Conservation (phyloP, 2,888 invertebrate species). For the Diloba caeruleocephala region DNA sequence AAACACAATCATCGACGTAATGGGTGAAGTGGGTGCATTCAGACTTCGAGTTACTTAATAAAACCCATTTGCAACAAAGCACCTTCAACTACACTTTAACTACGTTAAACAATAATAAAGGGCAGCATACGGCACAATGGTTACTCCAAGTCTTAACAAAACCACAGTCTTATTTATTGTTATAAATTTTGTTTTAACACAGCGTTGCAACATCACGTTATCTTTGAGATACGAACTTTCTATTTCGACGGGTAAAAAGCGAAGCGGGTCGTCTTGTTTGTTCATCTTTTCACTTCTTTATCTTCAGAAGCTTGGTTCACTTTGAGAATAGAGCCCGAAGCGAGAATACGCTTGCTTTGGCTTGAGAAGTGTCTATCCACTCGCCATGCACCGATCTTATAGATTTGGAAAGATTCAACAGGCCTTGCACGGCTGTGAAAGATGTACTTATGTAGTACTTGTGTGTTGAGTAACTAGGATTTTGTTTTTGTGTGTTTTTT, state of each 20-base stretch:
- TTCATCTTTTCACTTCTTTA: constrained; percentile 73
- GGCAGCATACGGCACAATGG: background rate
- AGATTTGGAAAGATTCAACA: constrained; percentile 59
- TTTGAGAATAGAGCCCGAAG: constrained; percentile 70
- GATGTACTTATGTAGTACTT: constrained; percentile 22
- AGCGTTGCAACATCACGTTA: constrained; percentile 1
- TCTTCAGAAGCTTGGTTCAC: constrained; percentile 68
- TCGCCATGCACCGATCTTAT: constrained; percentile 58
- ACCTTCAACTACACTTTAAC: too few species aligned
- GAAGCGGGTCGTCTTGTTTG: constrained; percentile 66
- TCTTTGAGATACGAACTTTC: constrained; percentile 57
- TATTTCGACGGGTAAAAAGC: constrained; percentile 64
- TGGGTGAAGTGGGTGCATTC: too few species aligned
- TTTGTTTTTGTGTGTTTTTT: constrained; percentile 7
- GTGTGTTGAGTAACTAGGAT: constrained; percentile 19
- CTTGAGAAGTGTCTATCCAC: constrained; percentile 60
- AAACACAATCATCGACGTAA: too few species aligned
- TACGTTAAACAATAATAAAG: too few species aligned
- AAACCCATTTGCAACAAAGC: too few species aligned
- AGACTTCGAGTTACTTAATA: too few species aligned
- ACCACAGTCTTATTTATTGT: background rate
- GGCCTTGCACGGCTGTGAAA: constrained; percentile 34
- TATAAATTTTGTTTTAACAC: background rate
- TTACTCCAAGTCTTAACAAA: background rate
- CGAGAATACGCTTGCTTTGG: constrained; percentile 67